Percentiles rank a stretch among this genome's conserved stretches.
phyloP scores from a whole-genome alignment of 1,140 invertebrate genomes.

The Euura saliciscinereae region DNA sequence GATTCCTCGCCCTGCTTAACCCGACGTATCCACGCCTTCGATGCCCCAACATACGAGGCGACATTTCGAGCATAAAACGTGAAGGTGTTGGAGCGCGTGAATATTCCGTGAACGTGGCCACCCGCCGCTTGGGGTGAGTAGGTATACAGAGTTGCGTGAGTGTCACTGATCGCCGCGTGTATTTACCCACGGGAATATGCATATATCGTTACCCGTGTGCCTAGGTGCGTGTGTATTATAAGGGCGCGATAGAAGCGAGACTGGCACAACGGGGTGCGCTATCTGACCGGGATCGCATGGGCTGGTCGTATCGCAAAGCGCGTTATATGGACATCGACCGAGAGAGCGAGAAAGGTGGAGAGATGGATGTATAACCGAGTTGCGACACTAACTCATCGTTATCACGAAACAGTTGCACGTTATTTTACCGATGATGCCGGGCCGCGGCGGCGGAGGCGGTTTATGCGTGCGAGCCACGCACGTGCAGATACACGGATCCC shows the following conservation, averaged over 20 bases:
- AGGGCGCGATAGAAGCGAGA: background rate
- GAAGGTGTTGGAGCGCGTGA: no score
- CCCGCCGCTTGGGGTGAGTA: no score
- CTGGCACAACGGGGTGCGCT: background rate
- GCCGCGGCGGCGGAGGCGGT: background rate
- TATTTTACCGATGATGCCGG: conserved; percentile 48
- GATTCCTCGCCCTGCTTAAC: conserved; percentile 28
- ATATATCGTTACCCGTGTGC: no score
- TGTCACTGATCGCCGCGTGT: background rate
- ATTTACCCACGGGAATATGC: no score
- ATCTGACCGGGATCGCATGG: conserved; percentile 3
- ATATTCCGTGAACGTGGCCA: no score
- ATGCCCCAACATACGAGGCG: no score
- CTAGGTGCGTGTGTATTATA: background rate
- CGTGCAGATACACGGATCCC: no score
- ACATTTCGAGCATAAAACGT: no score
- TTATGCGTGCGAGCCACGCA: background rate
- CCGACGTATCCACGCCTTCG: no score
- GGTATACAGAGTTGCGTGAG: no score
- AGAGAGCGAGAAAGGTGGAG: no score
- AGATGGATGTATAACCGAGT: conserved; percentile 11
- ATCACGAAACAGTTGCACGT: conserved; percentile 51
- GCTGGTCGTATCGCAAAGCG: conserved; percentile 5
- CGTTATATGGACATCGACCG: conserved; percentile 5
- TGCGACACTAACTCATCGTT: conserved; percentile 54